Evolutionary conservation across 92 coral and sea anemone species (phyloP).

Genomic region (Chrysogorgia sp.): DNA sequence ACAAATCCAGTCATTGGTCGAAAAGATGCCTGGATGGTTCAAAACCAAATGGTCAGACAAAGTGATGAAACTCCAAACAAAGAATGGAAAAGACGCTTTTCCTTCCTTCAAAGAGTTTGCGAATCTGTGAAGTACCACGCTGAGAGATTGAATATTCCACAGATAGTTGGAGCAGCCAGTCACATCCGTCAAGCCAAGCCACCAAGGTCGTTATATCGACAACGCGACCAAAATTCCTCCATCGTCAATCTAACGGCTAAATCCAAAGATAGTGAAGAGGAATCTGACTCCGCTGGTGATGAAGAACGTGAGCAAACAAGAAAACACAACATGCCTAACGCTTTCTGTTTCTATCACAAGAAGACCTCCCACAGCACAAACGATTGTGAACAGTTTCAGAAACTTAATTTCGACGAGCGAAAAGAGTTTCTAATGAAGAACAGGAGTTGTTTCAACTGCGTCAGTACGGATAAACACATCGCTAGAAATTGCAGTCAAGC

Average conservation of each 20-base stretch:
- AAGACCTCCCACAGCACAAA: conserved; percentile 50
- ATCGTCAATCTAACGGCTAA: too few relatives aligned
- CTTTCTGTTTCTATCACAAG: conserved; percentile 62
- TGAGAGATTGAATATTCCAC: conserved; percentile 65
- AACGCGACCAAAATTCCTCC: too few relatives aligned
- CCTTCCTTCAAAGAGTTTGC: conserved; percentile 54
- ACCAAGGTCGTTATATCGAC: too few relatives aligned
- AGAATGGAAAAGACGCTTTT: conserved; percentile 53
- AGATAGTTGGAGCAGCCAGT: conserved; percentile 49
- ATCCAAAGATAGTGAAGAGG: too few relatives aligned
- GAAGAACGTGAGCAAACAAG: too few relatives aligned
- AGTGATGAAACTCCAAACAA: conserved; percentile 56
- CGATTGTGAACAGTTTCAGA: conserved; percentile 55
- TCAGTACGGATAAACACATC: conserved; percentile 17
- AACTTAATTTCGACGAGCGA: conserved; percentile 54
- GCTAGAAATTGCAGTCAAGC: conserved; percentile 22
- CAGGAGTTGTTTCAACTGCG: conserved; percentile 41
- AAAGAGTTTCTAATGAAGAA: conserved; percentile 61
- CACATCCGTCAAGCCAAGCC: too few relatives aligned
- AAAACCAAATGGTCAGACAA: conserved; percentile 65
- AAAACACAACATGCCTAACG: too few relatives aligned
- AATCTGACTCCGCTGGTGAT: too few relatives aligned
- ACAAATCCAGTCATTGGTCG: conserved; percentile 49
- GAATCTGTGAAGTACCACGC: conserved; percentile 52
- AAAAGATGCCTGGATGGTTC: conserved; percentile 57